A percentile compares a stretch with the other conserved stretches of the same genome.
phyloP scores from a whole-genome alignment of 2,113 vertebrate genomes.

The Cepphus grylle region DNA sequence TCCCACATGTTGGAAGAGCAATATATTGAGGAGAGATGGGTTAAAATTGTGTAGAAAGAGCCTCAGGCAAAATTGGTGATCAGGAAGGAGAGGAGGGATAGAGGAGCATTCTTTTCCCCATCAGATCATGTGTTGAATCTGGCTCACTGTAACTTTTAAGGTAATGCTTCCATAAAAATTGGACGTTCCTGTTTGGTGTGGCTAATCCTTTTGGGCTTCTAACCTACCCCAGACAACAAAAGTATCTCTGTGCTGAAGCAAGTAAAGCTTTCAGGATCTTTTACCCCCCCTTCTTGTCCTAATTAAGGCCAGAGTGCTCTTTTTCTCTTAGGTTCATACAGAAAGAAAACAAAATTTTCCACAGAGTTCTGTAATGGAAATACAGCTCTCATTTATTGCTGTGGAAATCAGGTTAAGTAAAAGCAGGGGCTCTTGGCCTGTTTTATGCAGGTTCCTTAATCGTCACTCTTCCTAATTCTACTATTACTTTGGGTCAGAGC shows the following conservation, averaged over 20 bases:
- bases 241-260: neutral
- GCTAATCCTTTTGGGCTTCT: neutral
- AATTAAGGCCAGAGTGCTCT: neutral
- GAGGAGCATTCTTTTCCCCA: neutral
- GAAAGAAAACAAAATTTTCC: neutral
- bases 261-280: neutral
- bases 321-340: neutral
- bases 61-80: neutral
- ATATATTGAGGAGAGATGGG: neutral
- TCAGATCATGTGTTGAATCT: neutral
- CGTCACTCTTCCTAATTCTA: neutral
- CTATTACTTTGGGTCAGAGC: neutral
- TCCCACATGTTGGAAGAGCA: neutral
- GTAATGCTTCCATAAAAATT: neutral
- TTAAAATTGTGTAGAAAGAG: neutral
- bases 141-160: neutral
- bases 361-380: neutral
- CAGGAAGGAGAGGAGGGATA: neutral
- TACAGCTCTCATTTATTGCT: neutral
- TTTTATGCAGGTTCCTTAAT: neutral
- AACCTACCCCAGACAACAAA: neutral
- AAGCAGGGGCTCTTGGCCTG: neutral
- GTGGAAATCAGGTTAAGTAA: constrained; percentile 1
- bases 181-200: neutral
- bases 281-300: neutral